Evolutionary conservation across 2,113 vertebrate genomes (phyloP).

Genomic region (Muntiacus muntjak): DNA sequence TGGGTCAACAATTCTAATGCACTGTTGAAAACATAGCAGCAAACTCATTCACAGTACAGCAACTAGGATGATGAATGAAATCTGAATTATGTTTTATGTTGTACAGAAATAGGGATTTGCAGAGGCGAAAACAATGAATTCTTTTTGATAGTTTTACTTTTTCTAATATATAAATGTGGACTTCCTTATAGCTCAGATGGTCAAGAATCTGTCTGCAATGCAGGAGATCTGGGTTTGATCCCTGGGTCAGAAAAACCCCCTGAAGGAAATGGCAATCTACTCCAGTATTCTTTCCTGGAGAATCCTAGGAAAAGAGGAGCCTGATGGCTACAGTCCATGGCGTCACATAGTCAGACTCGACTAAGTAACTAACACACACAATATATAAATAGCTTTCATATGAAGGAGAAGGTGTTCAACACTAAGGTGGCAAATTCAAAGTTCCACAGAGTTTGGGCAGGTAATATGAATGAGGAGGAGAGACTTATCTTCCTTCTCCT

Average conservation of each 20-base stretch:
- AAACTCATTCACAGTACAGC: conserved; percentile 6
- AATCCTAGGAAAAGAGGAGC: neutral
- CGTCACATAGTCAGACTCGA: neutral
- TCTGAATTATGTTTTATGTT: neutral
- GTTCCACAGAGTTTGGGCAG: neutral
- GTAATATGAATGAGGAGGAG: neutral
- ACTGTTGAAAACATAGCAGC: neutral
- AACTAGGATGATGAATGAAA: neutral
- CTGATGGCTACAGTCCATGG: neutral
- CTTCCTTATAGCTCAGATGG: neutral
- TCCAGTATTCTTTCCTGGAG: neutral
- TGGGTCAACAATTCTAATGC: conserved; percentile 43
- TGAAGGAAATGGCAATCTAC: neutral
- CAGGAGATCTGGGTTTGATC: neutral
- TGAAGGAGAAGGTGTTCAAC: neutral
- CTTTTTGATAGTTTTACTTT: neutral
- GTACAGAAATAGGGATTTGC: neutral
- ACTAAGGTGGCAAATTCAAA: neutral
- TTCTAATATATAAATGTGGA: neutral
- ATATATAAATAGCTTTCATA: neutral
- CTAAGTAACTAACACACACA: neutral
- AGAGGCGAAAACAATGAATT: conserved; percentile 7
- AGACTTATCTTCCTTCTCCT: neutral
- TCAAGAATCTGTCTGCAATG: neutral
- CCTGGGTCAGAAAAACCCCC: neutral